Evolutionary conservation across 2,113 vertebrate species (phyloP).

Genomic region (Rhinopithecus roxellana): DNA sequence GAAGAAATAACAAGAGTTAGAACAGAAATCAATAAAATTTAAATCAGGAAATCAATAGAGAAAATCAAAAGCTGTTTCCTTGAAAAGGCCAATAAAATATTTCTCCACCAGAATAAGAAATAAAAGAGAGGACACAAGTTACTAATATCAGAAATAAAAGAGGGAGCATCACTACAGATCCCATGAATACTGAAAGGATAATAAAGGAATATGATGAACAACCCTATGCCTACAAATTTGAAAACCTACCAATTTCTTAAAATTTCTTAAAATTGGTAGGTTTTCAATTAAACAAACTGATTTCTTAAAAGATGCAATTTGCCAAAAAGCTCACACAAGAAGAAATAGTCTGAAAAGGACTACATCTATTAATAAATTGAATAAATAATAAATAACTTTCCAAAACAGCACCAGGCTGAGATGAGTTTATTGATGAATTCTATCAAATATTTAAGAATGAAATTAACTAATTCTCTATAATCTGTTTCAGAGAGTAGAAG

Average conservation of each 20-base stretch:
- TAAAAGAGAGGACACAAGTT: background rate
- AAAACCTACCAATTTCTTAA: too few relatives aligned
- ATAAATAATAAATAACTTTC: background rate
- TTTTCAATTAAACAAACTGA: too few relatives aligned
- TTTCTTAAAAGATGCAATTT: background rate
- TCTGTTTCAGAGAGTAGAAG: too few relatives aligned
- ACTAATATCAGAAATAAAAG: background rate
- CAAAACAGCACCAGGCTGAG: background rate
- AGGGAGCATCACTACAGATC: background rate
- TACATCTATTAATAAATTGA: background rate
- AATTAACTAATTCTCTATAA: background rate
- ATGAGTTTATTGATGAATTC: background rate
- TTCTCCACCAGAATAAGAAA: background rate
- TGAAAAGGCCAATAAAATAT: background rate
- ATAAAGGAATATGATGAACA: background rate
- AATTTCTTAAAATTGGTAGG: too few relatives aligned
- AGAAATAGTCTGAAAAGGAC: background rate
- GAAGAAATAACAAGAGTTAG: background rate
- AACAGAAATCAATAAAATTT: background rate
- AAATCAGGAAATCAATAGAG: background rate
- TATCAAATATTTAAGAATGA: too few relatives aligned
- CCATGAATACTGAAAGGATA: background rate
- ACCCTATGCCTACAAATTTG: background rate
- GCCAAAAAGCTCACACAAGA: background rate
- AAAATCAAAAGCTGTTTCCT: background rate